Conservation (phyloP, 1,140 invertebrate species). For the Brachionus koreanus region DNA sequence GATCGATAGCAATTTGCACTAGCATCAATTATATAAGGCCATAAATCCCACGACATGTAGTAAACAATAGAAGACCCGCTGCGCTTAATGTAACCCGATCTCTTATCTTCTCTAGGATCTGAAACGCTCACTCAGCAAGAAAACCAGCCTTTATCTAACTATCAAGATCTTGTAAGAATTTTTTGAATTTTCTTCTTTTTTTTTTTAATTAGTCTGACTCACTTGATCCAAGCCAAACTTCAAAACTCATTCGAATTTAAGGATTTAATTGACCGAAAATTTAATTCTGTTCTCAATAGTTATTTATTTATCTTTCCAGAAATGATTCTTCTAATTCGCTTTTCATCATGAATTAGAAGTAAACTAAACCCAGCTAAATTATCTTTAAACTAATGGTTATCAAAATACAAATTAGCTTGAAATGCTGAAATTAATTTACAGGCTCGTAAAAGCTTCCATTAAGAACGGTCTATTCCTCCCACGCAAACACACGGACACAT, state of each 20-base stretch:
- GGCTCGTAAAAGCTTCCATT: neutral
- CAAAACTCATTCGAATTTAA: neutral
- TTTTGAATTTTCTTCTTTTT: no score
- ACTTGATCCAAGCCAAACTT: neutral
- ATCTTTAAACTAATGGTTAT: neutral
- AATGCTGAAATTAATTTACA: neutral
- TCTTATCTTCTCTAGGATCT: neutral
- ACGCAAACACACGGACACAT: neutral
- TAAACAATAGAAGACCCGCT: neutral
- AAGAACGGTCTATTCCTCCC: neutral
- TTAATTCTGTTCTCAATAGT: neutral
- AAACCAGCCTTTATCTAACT: neutral
- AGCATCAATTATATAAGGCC: neutral
- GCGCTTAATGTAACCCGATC: neutral
- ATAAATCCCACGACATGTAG: conserved; percentile 18
- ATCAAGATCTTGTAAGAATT: conserved; percentile 2
- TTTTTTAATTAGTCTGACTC: neutral
- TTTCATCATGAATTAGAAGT: conserved; percentile 32
- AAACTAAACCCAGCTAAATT: conserved; percentile 7
- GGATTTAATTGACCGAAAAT: conserved; percentile 35
- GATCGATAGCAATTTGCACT: neutral
- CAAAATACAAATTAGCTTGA: conserved; percentile 33
- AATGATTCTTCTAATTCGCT: conserved; percentile 22
- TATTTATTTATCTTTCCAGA: conserved; percentile 41
- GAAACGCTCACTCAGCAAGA: neutral